These are phyloP conservation scores for Dicyrtomina minuta DNA, from an alignment of 2,888 invertebrate genomes.

Conservation along the genomic window DNA sequence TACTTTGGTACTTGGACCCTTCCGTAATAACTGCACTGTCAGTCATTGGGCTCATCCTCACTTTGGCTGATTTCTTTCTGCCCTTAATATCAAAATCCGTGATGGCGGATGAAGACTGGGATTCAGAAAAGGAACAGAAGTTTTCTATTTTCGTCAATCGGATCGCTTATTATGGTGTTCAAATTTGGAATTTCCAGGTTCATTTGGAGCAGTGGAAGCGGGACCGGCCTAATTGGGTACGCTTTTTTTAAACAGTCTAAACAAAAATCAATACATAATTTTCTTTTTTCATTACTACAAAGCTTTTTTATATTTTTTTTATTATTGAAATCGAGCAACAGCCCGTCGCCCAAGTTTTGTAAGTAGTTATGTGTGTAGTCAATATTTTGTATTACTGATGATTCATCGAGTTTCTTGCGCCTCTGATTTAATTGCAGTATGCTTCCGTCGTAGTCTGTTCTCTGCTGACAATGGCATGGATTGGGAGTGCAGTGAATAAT, in stretches of 20 bases:
- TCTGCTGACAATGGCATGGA: conserved; percentile 72
- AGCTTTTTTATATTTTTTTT: neutral
- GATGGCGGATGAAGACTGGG: conserved; percentile 71
- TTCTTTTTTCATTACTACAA: too few species aligned
- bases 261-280: too few species aligned
- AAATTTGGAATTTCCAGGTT: conserved; percentile 51
- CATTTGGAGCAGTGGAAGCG: conserved; percentile 50
- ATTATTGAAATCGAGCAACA: too few species aligned
- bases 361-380: too few species aligned
- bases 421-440: conserved; percentile 65
- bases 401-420: neutral
- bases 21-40: conserved; percentile 74
- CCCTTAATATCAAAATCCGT: conserved; percentile 71
- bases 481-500: conserved; percentile 81
- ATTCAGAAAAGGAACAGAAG: conserved; percentile 74
- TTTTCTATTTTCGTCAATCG: conserved; percentile 58
- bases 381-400: too few species aligned
- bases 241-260: too few species aligned
- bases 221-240: conserved; percentile 49
- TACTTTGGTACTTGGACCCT: conserved; percentile 80
- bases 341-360: too few species aligned
- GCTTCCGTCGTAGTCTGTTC: conserved; percentile 67
- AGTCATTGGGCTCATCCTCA: conserved; percentile 67
- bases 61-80: conserved; percentile 76
- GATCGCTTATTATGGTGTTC: conserved; percentile 52